phyloP scores from a whole-genome alignment of 2,113 vertebrate species.

The Xenotilapia flavipinnis region DNA sequence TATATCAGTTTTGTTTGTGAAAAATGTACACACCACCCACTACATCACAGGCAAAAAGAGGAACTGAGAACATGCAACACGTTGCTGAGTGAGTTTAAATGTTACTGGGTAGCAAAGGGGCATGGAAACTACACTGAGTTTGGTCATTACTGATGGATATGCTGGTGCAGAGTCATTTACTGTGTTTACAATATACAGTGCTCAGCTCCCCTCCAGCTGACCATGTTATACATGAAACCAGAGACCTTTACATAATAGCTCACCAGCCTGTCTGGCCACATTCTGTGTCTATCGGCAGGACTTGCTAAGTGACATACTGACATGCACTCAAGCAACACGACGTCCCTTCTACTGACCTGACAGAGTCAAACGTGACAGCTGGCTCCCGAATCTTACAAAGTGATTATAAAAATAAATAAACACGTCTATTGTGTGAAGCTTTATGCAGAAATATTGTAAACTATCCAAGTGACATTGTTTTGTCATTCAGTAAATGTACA shows the following conservation, averaged over 20 bases:
- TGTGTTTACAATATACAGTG: background rate
- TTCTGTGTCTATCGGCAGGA: background rate
- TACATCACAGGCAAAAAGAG: background rate
- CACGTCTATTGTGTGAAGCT: background rate
- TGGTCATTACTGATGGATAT: background rate
- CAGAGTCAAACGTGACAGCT: background rate
- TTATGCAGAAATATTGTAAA: background rate
- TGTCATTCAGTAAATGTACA: background rate
- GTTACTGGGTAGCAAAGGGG: background rate
- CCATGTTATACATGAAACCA: background rate
- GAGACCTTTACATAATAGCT: conserved; percentile 9
- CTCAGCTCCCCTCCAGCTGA: background rate
- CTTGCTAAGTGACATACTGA: background rate
- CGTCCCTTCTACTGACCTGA: background rate
- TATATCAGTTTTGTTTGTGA: background rate
- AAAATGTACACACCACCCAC: background rate
- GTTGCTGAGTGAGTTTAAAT: background rate
- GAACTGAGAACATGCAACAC: background rate
- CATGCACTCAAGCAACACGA: background rate
- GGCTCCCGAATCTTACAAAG: background rate
- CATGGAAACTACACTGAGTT: background rate
- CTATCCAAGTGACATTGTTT: background rate
- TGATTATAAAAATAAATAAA: background rate
- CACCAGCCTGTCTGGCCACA: too few species aligned
- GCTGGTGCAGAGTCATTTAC: background rate